phyloP scores from a whole-genome alignment of 2,797 vertebrate genomes.

The Eulemur albifrons region DNA sequence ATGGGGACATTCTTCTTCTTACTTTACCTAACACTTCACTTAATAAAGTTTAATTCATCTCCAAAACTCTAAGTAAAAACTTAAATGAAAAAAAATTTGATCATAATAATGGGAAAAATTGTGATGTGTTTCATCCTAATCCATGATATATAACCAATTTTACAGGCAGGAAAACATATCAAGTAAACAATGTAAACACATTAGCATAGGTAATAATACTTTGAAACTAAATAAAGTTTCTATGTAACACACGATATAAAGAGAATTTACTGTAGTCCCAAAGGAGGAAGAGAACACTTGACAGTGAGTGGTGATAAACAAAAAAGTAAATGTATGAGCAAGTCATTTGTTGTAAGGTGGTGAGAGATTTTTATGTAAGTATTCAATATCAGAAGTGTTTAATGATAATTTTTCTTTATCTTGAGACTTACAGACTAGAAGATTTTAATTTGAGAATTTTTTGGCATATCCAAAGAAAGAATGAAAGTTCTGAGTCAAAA shows the following conservation, averaged over 20 bases:
- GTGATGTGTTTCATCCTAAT: background rate
- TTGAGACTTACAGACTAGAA: background rate
- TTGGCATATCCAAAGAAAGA: background rate
- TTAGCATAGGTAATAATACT: background rate
- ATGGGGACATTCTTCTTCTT: background rate
- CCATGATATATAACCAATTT: background rate
- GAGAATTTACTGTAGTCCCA: background rate
- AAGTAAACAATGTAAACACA: background rate
- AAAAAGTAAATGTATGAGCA: background rate
- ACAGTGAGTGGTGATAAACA: background rate
- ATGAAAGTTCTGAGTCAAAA: background rate
- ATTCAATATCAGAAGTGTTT: background rate
- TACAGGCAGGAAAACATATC: background rate
- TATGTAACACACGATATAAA: background rate
- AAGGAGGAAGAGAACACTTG: background rate
- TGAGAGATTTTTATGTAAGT: background rate
- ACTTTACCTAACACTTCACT: background rate
- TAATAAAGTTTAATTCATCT: background rate
- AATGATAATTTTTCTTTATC: background rate
- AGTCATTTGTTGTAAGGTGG: background rate
- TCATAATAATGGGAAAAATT: background rate
- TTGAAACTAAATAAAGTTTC: background rate
- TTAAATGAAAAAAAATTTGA: background rate
- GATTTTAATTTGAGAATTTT: background rate
- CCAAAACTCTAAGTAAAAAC: background rate